phyloP scores from a whole-genome alignment of 1,140 invertebrate genomes.

The Drosophila pseudoananassae region DNA sequence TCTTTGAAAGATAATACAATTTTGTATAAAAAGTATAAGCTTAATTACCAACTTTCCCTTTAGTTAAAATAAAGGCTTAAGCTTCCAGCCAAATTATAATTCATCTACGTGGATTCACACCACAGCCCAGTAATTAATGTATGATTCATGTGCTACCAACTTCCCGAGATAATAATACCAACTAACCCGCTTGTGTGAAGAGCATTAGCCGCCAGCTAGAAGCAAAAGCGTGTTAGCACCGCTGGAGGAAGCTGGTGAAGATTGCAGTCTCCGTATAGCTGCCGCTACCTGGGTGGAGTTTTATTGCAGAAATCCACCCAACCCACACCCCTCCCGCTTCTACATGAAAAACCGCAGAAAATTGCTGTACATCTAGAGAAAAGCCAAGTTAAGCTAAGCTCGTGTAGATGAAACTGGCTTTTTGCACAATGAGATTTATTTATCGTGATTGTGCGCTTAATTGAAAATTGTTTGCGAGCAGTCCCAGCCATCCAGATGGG shows the following conservation, averaged over 20 bases:
- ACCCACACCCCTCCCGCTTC: neutral
- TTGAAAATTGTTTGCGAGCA: constrained; percentile 76
- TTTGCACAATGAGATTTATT: constrained; percentile 78
- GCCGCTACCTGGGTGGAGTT: constrained; percentile 55
- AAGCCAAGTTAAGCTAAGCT: constrained; percentile 46
- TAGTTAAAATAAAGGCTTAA: constrained; percentile 13
- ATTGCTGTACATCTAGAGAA: constrained; percentile 48
- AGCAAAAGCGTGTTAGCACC: constrained; percentile 73
- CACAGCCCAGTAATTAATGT: constrained; percentile 28
- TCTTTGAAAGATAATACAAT: too few species aligned
- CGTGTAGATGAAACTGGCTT: constrained; percentile 57
- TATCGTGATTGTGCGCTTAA: constrained; percentile 79
- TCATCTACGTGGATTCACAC: constrained; percentile 38
- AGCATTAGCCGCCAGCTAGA: constrained; percentile 50
- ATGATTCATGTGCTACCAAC: constrained; percentile 26
- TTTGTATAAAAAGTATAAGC: too few species aligned
- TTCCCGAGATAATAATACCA: constrained; percentile 5
- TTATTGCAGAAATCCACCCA: constrained; percentile 13
- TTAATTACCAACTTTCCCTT: neutral
- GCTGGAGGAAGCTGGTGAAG: constrained; percentile 48
- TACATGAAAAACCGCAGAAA: constrained; percentile 59
- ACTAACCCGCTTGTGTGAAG: constrained; percentile 18
- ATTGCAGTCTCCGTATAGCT: constrained; percentile 55
- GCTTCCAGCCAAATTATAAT: constrained; percentile 13
- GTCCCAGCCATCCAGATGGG: too few species aligned